Conservation (phyloP, 2,888 invertebrate species). For the Nectonema munidae region DNA sequence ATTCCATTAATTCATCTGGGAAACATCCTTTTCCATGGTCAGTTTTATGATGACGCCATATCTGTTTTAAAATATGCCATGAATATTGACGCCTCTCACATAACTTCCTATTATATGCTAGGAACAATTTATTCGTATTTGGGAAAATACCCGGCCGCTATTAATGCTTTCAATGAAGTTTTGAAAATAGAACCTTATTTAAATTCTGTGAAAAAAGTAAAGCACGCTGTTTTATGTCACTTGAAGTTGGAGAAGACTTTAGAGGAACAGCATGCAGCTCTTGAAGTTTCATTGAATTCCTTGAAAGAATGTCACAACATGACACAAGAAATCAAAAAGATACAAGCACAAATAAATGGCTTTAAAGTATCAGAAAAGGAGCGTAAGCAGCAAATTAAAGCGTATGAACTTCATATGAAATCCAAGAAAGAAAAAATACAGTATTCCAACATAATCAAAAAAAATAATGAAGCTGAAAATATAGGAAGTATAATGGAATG, state of each 20-base stretch:
- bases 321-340: no score
- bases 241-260: slow-evolving; percentile 32
- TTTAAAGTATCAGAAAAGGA: no score
- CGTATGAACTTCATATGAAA: no score
- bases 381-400: no score
- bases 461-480: no score
- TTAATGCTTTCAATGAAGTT: slow-evolving; percentile 34
- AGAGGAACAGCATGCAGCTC: slow-evolving; percentile 34
- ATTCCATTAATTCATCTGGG: neutral
- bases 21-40: neutral
- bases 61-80: no score
- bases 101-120: no score
- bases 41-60: neutral
- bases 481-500: no score
- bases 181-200: slow-evolving; percentile 33
- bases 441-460: no score
- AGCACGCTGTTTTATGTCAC: slow-evolving; percentile 36
- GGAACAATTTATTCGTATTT: no score
- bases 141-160: slow-evolving; percentile 32
- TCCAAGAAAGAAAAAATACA: no score
- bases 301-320: slow-evolving; percentile 1
- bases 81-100: neutral
- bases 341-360: no score
- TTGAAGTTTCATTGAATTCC: slow-evolving; percentile 20
- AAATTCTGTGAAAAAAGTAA: slow-evolving; percentile 31